Conservation (phyloP, 2,888 invertebrate species). For the Acrobasis suavella region DNA sequence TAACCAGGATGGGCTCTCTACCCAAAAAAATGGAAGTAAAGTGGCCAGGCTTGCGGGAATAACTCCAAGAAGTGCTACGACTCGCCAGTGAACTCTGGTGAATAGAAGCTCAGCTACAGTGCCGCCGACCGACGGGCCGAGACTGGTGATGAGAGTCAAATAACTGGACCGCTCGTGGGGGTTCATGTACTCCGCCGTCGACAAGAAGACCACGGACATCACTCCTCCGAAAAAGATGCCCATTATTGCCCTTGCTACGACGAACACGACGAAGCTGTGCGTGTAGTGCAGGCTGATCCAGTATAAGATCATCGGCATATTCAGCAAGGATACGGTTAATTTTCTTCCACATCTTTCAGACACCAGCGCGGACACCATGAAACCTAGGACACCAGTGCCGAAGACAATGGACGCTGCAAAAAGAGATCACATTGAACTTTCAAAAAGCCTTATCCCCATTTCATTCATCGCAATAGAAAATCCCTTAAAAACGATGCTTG, state of each 20-base stretch:
- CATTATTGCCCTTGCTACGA: conserved; percentile 35
- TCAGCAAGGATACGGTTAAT: conserved; percentile 31
- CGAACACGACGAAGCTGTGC: conserved; percentile 28
- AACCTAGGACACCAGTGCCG: conserved; percentile 30
- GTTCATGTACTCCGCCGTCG: conserved; percentile 37
- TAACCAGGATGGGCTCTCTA: conserved; percentile 43
- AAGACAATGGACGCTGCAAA: conserved; percentile 38
- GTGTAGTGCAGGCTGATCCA: conserved; percentile 38
- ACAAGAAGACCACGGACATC: conserved; percentile 30
- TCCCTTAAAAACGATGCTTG: too few relatives aligned
- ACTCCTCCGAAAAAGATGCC: conserved; percentile 39
- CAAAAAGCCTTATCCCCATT: background rate
- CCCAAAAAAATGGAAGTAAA: conserved; percentile 37
- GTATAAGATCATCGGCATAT: conserved; percentile 30
- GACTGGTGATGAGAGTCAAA: conserved; percentile 30
- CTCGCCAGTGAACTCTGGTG: conserved; percentile 37
- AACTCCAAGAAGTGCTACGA: conserved; percentile 35
- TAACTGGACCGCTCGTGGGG: conserved; percentile 35
- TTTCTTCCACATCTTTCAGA: conserved; percentile 34
- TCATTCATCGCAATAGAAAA: background rate
- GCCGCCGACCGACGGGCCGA: conserved; percentile 32
- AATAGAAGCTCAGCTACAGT: conserved; percentile 34
- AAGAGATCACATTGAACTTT: conserved; percentile 8
- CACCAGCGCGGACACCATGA: conserved; percentile 29
- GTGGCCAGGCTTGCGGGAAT: conserved; percentile 33